Conservation (phyloP, 1,140 invertebrate species). For the Ephestia elutella region DNA sequence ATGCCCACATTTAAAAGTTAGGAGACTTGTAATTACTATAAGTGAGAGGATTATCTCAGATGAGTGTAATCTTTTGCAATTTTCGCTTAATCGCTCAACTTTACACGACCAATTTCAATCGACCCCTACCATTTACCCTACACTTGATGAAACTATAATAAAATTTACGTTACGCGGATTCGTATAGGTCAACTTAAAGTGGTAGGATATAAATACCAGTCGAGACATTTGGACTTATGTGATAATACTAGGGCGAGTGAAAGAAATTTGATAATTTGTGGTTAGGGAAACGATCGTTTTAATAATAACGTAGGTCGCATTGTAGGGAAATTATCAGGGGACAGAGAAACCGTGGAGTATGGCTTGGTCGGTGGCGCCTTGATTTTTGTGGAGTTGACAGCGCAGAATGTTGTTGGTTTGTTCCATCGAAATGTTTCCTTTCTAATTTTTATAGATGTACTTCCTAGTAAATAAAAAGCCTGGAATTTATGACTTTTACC, state of each 20-base stretch:
- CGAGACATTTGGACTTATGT: conserved; percentile 69
- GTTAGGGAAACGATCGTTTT: conserved; percentile 67
- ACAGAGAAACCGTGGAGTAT: conserved; percentile 36
- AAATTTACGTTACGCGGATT: conserved; percentile 9
- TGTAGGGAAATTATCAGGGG: conserved; percentile 45
- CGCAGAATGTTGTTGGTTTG: too few relatives aligned
- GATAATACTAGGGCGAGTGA: conserved; percentile 64
- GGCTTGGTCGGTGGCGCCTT: not conserved
- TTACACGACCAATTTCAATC: conserved; percentile 37
- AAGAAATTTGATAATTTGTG: conserved; percentile 72
- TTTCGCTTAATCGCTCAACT: conserved; percentile 59
- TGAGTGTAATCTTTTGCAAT: conserved; percentile 62
- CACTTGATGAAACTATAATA: not conserved
- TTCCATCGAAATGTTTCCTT: too few relatives aligned
- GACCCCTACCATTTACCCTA: conserved; percentile 24
- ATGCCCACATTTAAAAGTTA: conserved; percentile 50
- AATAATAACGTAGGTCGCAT: conserved; percentile 63
- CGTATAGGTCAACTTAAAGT: conserved; percentile 17
- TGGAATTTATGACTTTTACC: too few relatives aligned
- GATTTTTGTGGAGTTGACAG: not conserved
- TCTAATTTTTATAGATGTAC: too few relatives aligned
- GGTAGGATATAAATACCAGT: conserved; percentile 26
- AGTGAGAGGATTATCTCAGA: conserved; percentile 46
- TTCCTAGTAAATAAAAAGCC: too few relatives aligned
- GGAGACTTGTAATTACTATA: conserved; percentile 58